phyloP scores from a whole-genome alignment of 2,797 vertebrate genomes.

The Smutsia gigantea region DNA sequence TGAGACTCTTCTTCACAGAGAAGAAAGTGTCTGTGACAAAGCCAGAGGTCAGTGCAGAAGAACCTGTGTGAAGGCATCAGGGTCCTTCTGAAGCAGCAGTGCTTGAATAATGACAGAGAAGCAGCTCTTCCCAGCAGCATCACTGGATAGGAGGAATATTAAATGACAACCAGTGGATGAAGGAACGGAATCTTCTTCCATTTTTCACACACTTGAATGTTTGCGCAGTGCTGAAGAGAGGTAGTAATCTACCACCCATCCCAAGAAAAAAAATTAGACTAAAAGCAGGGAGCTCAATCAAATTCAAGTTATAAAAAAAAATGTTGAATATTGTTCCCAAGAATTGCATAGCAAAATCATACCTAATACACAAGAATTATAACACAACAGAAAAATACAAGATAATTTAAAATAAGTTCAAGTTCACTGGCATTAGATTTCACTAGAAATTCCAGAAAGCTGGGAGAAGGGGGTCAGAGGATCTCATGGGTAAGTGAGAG shows the following conservation, averaged over 20 bases:
- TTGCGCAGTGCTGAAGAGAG: not conserved
- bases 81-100: not conserved
- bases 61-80: not conserved
- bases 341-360: not conserved
- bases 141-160: not conserved
- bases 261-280: not conserved
- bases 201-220: not conserved
- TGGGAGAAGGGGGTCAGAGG: not conserved
- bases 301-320: not conserved
- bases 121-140: not conserved
- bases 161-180: not conserved
- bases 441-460: conserved; percentile 7
- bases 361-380: not conserved
- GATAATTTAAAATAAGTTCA: not conserved
- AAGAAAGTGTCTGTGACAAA: not conserved
- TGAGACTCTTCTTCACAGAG: not conserved
- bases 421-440: not conserved
- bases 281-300: not conserved
- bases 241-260: not conserved
- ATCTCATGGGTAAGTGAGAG: not conserved
- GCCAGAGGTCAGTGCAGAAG: not conserved
- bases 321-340: not conserved
- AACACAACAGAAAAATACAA: not conserved
- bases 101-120: not conserved
- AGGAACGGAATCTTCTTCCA: not conserved